Base-by-base conservation (phyloP, 53 echinoderm and acorn worm species). In the Mesocentrotus franciscanus region DNA sequence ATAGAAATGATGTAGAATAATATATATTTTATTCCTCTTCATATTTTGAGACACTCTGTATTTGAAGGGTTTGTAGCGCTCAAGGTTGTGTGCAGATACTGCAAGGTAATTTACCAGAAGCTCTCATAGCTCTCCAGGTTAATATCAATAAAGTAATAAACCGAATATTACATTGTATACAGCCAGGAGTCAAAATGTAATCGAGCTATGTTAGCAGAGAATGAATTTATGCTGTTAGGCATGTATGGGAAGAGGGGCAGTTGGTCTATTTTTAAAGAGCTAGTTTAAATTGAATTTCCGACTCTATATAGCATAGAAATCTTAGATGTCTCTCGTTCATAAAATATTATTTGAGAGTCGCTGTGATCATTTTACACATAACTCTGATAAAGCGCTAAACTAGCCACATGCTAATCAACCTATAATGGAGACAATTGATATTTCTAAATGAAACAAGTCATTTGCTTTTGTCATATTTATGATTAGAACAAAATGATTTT, bases 91-190 rank as follows among this genome's bases (percentile, higher is more conserved):
- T 57, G 58, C 27, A 58, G 56, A 57, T 58, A 58, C 87, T 58
- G 58, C 87, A 18, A 87, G 59, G 87, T 87, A 87, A 87, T 87
- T 87, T 87, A 87, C 87, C 87, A 57, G 87, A 56, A n/a, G 7
- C n/a, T 27, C 58, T 27, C 58, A 58, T 12, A 58, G 58, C 87
- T 26, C 27, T n/a, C 56, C n/a, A 27, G 22, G 58, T 42, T 84
- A 57, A 87, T 87, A 87, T 87, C 87, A 87, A 87, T 87, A 87
- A 84, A 87, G 87, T 87, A 87, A 87, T 87, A 87, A 87, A 87
- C n/a, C 27, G 87, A 87, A 87, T 87, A 87, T 87, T 87, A 87
- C 87, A 27, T 58, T 57, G 87, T 58, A 27, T 58, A 85, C 29
- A 57, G 17, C 20, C 24, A 20, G n/a, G 87, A 5, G 27, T 57